Base-by-base conservation (phyloP, 2,888 invertebrate genomes). In the Hirtodrosophila trivittata region DNA sequence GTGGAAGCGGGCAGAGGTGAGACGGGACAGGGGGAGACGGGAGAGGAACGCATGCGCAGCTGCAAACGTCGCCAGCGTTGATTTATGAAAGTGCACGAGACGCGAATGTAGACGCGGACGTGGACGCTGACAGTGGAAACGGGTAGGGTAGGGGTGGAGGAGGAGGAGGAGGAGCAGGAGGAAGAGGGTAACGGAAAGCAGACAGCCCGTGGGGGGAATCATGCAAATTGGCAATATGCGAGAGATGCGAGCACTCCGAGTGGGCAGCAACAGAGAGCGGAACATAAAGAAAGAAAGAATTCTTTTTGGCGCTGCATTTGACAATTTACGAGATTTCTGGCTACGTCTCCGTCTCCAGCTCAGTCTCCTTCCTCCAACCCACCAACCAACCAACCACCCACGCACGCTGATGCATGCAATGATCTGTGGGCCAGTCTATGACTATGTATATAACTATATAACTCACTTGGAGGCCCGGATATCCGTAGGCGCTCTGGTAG, bases 401-500 rank as follows among this genome's bases (percentile, higher is more conserved):
- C n/a, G n/a, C n/a, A n/a, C n/a, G n/a, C n/a, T n/a, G n/a, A n/a
- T n/a, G 52, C 70, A 52, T 30, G 8, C 10, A 13, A 3, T 21
- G 43, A 25, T 13, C 37, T 37, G 46, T 30, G 38, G 18, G n/a
- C n/a, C 10, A 35, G 12, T 26, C 13, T 38, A 9, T 32, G 10
- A 21, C 21, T 45, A 41, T 9, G 16, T n/a, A n/a, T n/a, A n/a
- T n/a, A 7, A 26, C 37, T 28, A 10, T 10, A 25, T 41, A 13
- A 78, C 87, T 89, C 74, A 91, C 91, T 89, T 91, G 89, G 47
- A 81, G 65, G 67, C 82, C 87, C 67, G 90, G 90, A 87, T 91
- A 90, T 89, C 91, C 90, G 86, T 90, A 89, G 80, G 91, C 87
- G 86, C 89, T 90, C 80, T 91, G 91, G 67, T 91, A 91, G 60